Evolutionary conservation across 2,888 invertebrate species (phyloP).

Genomic region (Heliconius aoede): DNA sequence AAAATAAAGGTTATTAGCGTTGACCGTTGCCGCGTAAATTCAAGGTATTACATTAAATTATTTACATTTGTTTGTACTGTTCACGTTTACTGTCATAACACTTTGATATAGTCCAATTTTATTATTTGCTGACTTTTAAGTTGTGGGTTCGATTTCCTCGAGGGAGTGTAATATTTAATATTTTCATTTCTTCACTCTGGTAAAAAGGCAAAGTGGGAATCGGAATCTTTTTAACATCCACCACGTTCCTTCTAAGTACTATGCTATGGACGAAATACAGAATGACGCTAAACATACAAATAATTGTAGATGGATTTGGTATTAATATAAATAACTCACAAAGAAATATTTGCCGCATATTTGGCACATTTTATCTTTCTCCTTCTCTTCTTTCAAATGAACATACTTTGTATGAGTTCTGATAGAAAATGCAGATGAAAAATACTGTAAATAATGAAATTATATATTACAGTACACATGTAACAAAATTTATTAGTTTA

Average conservation of each 20-base stretch:
- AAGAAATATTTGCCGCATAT: conserved; percentile 66
- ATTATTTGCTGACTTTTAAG: too few relatives aligned
- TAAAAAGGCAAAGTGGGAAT: background rate
- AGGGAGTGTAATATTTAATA: background rate
- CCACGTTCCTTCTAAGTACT: background rate
- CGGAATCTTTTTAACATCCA: background rate
- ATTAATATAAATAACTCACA: conserved; percentile 55
- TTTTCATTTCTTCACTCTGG: background rate
- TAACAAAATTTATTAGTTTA: background rate
- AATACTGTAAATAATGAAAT: conserved; percentile 56
- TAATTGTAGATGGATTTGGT: too few relatives aligned
- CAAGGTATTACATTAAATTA: background rate
- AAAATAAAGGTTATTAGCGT: too few relatives aligned
- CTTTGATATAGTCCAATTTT: too few relatives aligned
- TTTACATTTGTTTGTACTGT: background rate
- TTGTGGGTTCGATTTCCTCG: too few relatives aligned
- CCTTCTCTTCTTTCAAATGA: conserved; percentile 63
- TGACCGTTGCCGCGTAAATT: too few relatives aligned
- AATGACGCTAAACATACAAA: background rate
- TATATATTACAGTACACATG: background rate
- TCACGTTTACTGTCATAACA: too few relatives aligned
- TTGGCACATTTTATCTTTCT: conserved; percentile 68
- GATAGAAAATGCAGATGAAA: conserved; percentile 60
- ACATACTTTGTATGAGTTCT: conserved; percentile 61
- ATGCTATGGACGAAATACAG: background rate